Base-by-base conservation (phyloP, 2,888 invertebrate species). In the Augiades crinisus region DNA sequence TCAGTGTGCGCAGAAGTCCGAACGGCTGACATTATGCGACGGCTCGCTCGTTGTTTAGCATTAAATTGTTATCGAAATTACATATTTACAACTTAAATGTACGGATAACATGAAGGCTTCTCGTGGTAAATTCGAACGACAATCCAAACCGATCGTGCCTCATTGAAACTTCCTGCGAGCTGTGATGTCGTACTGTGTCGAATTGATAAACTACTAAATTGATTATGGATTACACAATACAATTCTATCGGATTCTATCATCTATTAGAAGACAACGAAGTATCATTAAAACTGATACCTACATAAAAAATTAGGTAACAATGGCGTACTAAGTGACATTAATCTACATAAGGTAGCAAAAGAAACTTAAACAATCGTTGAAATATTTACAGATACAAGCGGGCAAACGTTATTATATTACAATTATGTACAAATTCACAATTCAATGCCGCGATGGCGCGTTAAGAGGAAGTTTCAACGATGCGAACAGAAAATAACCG, bases 1-100 rank as follows among this genome's bases (percentile, higher is more conserved):
- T 65, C 63, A 65, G 76, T 78, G 77, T 86, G 85, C 81, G 81
- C 86, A 87, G 87, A 87, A 87, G 86, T 86, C 80, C 79, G 68
- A 67, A 68, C 78, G 80, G 81, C 81, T 78, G 71, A 72, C 73
- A 72, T 59, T 65, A 70, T 69, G 75, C 75, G 73, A 80, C 72
- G 78, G 77, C 76, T 78, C 75, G 79, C 81, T 81, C 81, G 78
- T 85, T 80, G 78, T 75, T 72, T 73, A 81, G 80, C 83, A 80
- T 81, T 76, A 74, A n/a, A 78, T 80, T 76, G 78, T 77, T 75
- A 78, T 73, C 73, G 73, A 81, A 79, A 78, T 77, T 78, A 82
- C 75, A 78, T 86, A 85, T 84, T 82, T 84, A 88, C 83, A 87
- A 80, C 82, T 75, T 64, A 75, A 83, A 80, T 75, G 73, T 78